Evolutionary conservation across 2,797 vertebrate genomes (phyloP), one percentile per base, ranked within the genome.

Genomic region (Microctenopoma steveboyesi): DNA sequence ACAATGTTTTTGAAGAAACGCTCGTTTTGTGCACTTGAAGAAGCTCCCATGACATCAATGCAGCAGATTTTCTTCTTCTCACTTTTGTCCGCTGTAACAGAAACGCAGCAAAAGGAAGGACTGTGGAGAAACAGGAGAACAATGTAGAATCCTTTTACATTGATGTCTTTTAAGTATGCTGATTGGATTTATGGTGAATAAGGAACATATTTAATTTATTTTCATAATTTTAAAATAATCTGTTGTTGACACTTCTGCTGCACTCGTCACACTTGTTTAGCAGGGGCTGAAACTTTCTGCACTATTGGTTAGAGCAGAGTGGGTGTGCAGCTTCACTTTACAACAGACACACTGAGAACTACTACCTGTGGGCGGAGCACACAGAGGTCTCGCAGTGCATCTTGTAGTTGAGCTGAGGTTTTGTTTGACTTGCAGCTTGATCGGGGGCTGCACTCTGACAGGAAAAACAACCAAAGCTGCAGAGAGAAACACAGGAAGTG

Each of bases 401-500:
- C 6, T 57, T 89, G 65, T 46, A 84, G 82, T 86, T 90, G 67
- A 79, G 70, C 39, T 86, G 64, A 87, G 82, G 81, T 89, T 83
- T 67, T 16, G 60, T 58, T 72, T 62, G 45, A 67, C 54, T 75
- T 66, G 61, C 57, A 73, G 51, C 39, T 69, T 30, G 57, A 47
- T 81, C 40, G 52, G 9, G 59, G 43, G 51, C 39, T 67, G 54
- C 30, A 60, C 59, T 27, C 9, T 71, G 39, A 75, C 78, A 81
- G 79, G 80, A 35, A 88, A 88, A 73, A 55, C 55, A 69, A 12
- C 33, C 49, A 11, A 30, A 76, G 72, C 52, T 60, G 70, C 63
- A 71, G 45, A 60, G 28, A 76, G 30, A 49, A 9, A 47, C 40
- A 69, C 1, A 69, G 73, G 67, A 78, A 76, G 63, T 56, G 39